These are phyloP conservation scores for Sorex fumeus DNA, from an alignment of 2,113 vertebrate genomes.

Conservation along the genomic window DNA sequence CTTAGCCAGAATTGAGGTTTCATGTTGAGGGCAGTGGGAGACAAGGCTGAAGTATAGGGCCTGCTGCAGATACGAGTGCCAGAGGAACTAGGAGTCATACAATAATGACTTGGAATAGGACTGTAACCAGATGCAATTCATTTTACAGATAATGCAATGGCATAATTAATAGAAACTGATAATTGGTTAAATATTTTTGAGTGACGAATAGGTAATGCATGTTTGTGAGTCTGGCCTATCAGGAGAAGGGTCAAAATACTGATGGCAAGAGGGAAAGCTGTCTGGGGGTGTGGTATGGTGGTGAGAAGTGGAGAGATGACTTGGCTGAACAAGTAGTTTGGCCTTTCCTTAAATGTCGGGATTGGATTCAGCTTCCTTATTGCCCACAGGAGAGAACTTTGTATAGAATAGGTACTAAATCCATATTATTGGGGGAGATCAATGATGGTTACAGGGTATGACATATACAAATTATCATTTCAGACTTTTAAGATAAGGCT, in stretches of 20 bases:
- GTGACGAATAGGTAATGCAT: neutral
- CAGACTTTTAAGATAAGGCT: conserved; percentile 49
- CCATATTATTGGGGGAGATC: too few relatives aligned
- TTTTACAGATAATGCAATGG: conserved; percentile 23
- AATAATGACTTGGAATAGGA: neutral
- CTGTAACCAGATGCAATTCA: neutral
- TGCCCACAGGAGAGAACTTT: too few relatives aligned
- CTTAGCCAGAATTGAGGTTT: conserved; percentile 23
- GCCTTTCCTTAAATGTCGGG: conserved; percentile 25
- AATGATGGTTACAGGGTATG: too few relatives aligned
- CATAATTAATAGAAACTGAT: conserved; percentile 11
- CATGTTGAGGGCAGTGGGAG: neutral
- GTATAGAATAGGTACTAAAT: too few relatives aligned
- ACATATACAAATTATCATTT: too few relatives aligned
- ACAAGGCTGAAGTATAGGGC: neutral
- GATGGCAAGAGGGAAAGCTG: too few relatives aligned
- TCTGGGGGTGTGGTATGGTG: neutral
- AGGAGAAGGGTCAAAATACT: conserved; percentile 1
- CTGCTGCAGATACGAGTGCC: neutral
- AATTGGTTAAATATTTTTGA: conserved; percentile 7
- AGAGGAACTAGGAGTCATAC: neutral
- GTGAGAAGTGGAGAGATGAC: neutral
- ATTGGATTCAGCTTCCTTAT: conserved; percentile 16
- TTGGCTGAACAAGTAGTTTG: conserved; percentile 35
- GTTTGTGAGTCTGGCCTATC: conserved; percentile 26